Evolutionary conservation across 1,140 invertebrate species (phyloP), one percentile per base, ranked within the genome.

Genomic region (Neodiprion lecontei): DNA sequence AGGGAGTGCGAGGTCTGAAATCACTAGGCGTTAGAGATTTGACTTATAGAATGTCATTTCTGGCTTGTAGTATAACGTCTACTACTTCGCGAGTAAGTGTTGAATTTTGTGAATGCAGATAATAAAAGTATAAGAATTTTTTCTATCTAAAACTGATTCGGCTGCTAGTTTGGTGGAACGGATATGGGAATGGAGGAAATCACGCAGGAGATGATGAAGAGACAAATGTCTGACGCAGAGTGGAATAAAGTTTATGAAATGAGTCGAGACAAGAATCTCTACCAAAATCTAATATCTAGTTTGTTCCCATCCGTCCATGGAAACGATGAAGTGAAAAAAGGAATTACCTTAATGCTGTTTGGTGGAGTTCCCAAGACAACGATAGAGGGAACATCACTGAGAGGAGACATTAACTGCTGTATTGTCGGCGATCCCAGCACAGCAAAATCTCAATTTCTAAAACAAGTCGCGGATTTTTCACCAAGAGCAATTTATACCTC

Each of bases 381-480:
- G 0, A 88, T 92, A 40, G 98, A 99, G 90, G 94, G 94, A 67
- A 95, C 94, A 3, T 92, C 93, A 0, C 90, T 99, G 0, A 91
- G 98, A 84, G 99, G 99, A 23, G 99, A 99, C 83, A 95, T 99
- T 72, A 99, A 99, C 86, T 94, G 98, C 74, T 99, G 98, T 84
- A 94, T 99, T 78, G 98, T 99, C 47, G 99, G 99, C 10, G 99
- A 99, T 90, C 99, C 99, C 0, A 98, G 96, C 86, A 99, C 98
- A 5, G 98, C 98, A 4, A 99, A 99, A 88, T 99, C 97, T 5
- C 98, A 99, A 86, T 92, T 99, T 75, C 89, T 99, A 9, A 99
- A 99, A 89, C 97, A 96, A 89, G 96, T 99, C 0, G 94, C 97
- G 9, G 97, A 99, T 79, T 98, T 99, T 86, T 95, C 94, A 47